Conservation (phyloP, 2,797 vertebrate genomes). For the Peromyscus eremicus region DNA sequence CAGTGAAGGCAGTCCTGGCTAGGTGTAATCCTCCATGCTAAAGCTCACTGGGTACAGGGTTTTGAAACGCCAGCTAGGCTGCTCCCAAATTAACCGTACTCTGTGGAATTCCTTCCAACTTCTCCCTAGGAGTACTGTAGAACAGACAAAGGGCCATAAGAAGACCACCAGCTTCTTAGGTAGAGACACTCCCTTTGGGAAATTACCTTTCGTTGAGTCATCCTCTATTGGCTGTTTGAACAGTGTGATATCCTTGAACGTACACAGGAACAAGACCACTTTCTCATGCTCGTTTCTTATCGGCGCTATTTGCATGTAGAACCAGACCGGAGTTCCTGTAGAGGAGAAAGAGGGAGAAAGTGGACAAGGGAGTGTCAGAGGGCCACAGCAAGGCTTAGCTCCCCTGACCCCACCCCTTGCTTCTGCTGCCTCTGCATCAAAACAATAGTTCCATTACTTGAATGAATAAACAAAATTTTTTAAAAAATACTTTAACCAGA, state of each 20-base stretch:
- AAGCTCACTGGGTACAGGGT: neutral
- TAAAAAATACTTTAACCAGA: neutral
- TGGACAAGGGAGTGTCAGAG: neutral
- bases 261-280: conserved; percentile 98
- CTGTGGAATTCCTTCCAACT: neutral
- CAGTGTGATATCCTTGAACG: conserved; percentile 98
- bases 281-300: conserved; percentile 99
- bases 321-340: conserved; percentile 97
- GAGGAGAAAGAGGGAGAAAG: conserved; percentile 28
- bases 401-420: neutral
- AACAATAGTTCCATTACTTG: neutral
- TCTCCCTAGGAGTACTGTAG: neutral
- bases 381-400: neutral
- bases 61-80: conserved; percentile 29
- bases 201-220: conserved; percentile 96
- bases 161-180: neutral
- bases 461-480: neutral
- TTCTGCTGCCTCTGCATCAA: neutral
- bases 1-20: neutral
- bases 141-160: neutral
- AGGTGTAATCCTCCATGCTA: neutral
- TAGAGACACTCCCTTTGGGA: conserved; percentile 11
- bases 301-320: conserved; percentile 99
- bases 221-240: conserved; percentile 99
- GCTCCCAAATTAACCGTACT: neutral